phyloP scores from a whole-genome alignment of 2,888 invertebrate species.

The Erynnis tages region DNA sequence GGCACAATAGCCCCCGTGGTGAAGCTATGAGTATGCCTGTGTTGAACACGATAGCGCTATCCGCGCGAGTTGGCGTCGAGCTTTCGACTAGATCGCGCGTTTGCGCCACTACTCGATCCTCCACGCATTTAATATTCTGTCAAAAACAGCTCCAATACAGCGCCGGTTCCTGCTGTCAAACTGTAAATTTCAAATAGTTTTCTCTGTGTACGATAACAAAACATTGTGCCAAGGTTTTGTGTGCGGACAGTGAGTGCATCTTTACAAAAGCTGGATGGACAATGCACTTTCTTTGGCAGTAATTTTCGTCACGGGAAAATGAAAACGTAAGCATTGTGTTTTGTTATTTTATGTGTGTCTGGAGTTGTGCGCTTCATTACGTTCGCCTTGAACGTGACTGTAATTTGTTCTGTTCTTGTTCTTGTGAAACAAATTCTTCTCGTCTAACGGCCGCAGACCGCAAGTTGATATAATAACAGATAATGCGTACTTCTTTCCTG shows the following conservation, averaged over 20 bases:
- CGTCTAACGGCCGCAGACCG: constrained; percentile 39
- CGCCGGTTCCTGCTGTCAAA: constrained; percentile 24
- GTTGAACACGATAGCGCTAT: constrained; percentile 47
- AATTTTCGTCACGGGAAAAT: constrained; percentile 72
- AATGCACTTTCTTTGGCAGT: constrained; percentile 64
- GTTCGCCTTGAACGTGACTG: constrained; percentile 26
- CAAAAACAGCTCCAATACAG: constrained; percentile 8
- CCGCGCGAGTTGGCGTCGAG: constrained; percentile 70
- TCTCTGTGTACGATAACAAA: constrained; percentile 32
- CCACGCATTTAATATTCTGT: constrained; percentile 36
- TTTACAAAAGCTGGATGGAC: constrained; percentile 51
- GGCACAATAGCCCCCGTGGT: constrained; percentile 70
- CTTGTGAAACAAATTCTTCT: constrained; percentile 28
- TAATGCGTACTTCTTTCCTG: constrained; percentile 28
- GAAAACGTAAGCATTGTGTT: constrained; percentile 72
- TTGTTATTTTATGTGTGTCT: constrained; percentile 42
- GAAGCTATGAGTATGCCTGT: constrained; percentile 61
- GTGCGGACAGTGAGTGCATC: constrained; percentile 51
- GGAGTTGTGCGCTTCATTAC: constrained; percentile 12
- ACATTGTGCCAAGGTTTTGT: constrained; percentile 42
- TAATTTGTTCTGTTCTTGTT: constrained; percentile 22
- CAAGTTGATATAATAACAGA: constrained; percentile 48
- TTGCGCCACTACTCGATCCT: constrained; percentile 55
- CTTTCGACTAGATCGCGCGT: constrained; percentile 75
- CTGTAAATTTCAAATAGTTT: constrained; percentile 35